Conservation (phyloP, 2,113 vertebrate genomes). For the Epinephelus cyanopodus region DNA sequence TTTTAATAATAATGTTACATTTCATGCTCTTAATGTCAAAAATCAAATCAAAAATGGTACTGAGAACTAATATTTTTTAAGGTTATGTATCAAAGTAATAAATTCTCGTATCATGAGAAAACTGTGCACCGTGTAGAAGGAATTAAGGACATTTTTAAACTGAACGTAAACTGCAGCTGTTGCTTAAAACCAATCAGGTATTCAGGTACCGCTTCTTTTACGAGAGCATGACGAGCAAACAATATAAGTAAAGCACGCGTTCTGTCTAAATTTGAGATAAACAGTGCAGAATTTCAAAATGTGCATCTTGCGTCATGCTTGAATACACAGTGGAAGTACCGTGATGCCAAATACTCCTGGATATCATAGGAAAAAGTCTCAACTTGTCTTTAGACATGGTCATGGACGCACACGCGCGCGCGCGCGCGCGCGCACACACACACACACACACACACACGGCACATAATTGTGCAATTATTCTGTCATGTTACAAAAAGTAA, state of each 20-base stretch:
- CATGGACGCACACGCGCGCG: background rate
- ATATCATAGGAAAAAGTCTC: background rate
- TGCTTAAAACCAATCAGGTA: background rate
- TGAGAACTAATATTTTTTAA: too few relatives aligned
- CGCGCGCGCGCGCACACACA: too few relatives aligned
- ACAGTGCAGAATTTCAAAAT: background rate
- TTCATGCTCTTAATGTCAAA: too few relatives aligned
- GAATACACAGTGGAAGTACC: background rate
- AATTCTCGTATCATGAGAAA: too few relatives aligned
- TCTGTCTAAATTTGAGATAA: background rate
- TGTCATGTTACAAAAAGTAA: background rate
- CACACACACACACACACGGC: background rate
- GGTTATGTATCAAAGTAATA: too few relatives aligned
- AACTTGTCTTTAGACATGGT: background rate
- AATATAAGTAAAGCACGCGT: background rate
- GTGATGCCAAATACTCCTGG: background rate
- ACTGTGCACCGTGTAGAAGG: background rate
- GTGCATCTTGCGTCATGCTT: background rate
- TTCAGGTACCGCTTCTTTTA: background rate
- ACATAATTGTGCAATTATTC: slow-evolving; percentile 14
- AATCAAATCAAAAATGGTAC: too few relatives aligned
- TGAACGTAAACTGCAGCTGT: background rate
- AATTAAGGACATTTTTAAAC: background rate
- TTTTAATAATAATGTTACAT: too few relatives aligned
- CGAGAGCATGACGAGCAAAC: background rate